Evolutionary conservation across 1,140 invertebrate genomes (phyloP).

Genomic region (Epicauta chinensis): DNA sequence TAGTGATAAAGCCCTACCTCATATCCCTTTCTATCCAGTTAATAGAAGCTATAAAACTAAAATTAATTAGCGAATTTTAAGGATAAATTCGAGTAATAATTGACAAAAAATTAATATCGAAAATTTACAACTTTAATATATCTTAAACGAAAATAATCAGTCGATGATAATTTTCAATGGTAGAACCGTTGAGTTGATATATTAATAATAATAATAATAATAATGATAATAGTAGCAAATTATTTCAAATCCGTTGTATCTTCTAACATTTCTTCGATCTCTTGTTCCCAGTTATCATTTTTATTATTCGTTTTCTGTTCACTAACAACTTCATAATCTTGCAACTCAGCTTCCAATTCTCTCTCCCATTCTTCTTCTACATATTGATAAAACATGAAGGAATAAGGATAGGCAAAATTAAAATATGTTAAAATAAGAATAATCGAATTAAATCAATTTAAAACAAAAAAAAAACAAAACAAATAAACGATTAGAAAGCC

Average conservation of each 20-base stretch:
- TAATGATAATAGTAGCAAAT: conserved; percentile 6
- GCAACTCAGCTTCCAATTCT: conserved; percentile 84
- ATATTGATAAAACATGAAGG: conserved; percentile 29
- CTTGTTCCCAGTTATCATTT: conserved; percentile 37
- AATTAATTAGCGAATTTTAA: too few relatives aligned
- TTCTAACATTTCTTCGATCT: conserved; percentile 39
- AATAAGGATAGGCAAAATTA: conserved; percentile 30
- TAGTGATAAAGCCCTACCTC: too few relatives aligned
- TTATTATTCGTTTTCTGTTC: conserved; percentile 41
- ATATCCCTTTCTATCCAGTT: too few relatives aligned
- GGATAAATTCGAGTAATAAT: too few relatives aligned
- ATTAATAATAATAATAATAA: conserved; percentile 3
- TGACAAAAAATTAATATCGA: neutral
- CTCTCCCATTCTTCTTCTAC: conserved; percentile 88
- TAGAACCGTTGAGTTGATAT: neutral
- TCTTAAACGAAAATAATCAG: conserved; percentile 8
- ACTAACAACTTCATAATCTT: conserved; percentile 83
- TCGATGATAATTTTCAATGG: conserved; percentile 2
- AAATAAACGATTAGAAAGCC: conserved; percentile 15
- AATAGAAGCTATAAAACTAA: too few relatives aligned
- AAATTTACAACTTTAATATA: conserved; percentile 17
- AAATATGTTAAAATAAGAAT: conserved; percentile 24
- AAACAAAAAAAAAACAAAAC: too few relatives aligned
- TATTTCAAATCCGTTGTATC: conserved; percentile 38
- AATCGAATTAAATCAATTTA: conserved; percentile 21